Percentiles rank a stretch among this genome's conserved stretches.
Evolutionary conservation across 2,888 invertebrate species (phyloP).

Genomic region (Dasysyrphus tricinctus): DNA sequence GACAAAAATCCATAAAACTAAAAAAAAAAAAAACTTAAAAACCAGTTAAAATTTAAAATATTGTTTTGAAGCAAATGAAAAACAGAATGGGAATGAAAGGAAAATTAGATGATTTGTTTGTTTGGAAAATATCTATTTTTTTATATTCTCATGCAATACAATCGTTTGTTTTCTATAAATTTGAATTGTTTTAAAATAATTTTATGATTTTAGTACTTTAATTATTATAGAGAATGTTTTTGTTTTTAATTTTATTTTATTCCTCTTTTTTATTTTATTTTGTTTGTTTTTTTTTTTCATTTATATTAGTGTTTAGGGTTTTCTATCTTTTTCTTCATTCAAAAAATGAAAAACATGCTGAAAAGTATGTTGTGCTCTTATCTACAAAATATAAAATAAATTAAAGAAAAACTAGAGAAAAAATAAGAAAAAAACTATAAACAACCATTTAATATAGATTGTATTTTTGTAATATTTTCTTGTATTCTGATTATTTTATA

Average conservation of each 20-base stretch:
- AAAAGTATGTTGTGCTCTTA: slow-evolving; percentile 61
- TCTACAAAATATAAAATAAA: slow-evolving; percentile 57
- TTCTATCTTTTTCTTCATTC: slow-evolving; percentile 26
- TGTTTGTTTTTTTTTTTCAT: slow-evolving; percentile 39
- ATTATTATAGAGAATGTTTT: slow-evolving; percentile 47
- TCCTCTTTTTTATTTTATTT: too few species aligned
- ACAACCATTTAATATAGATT: slow-evolving; percentile 53
- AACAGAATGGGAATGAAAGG: not conserved
- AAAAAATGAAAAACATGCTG: slow-evolving; percentile 44
- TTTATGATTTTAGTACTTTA: slow-evolving; percentile 45
- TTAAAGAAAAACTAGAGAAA: slow-evolving; percentile 16
- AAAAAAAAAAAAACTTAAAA: slow-evolving; percentile 21
- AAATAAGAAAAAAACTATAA: slow-evolving; percentile 24
- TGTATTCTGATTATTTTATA: slow-evolving; percentile 65
- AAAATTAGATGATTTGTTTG: slow-evolving; percentile 11
- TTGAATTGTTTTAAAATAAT: slow-evolving; percentile 42
- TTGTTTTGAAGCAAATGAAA: slow-evolving; percentile 47
- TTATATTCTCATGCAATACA: slow-evolving; percentile 29
- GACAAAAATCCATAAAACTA: slow-evolving; percentile 14
- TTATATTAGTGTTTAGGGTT: slow-evolving; percentile 58
- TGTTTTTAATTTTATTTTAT: slow-evolving; percentile 50
- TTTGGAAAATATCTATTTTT: slow-evolving; percentile 30
- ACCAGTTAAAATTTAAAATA: slow-evolving; percentile 43
- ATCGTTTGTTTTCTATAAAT: slow-evolving; percentile 34
- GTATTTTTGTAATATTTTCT: slow-evolving; percentile 73